These are phyloP conservation scores for Cepaea nemoralis DNA, from an alignment of 1,140 invertebrate genomes.

Conservation along the genomic window DNA sequence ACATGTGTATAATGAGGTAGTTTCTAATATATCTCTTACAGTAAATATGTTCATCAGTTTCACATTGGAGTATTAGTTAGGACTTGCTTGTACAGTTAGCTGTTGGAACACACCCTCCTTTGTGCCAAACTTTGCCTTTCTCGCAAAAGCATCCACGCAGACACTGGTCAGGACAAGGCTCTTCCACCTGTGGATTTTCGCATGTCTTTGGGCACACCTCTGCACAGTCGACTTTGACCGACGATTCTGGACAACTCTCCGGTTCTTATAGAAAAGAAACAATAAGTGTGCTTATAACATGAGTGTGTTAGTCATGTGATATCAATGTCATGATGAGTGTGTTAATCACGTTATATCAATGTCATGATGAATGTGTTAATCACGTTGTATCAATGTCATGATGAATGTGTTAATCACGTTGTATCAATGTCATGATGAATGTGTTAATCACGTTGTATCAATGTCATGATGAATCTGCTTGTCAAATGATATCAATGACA, in stretches of 20 bases:
- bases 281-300: too few relatives aligned
- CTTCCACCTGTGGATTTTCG: background rate
- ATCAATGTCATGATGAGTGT: too few relatives aligned
- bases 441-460: too few relatives aligned
- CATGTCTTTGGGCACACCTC: slow-evolving; percentile 14
- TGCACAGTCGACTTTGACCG: background rate
- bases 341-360: too few relatives aligned
- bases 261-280: too few relatives aligned
- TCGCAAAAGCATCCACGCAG: background rate
- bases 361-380: too few relatives aligned
- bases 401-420: too few relatives aligned
- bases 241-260: background rate
- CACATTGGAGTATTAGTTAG: background rate
- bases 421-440: too few relatives aligned
- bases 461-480: too few relatives aligned
- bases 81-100: background rate
- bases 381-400: too few relatives aligned
- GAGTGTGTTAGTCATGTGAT: too few relatives aligned
- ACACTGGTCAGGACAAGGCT: background rate
- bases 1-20: background rate
- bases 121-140: background rate
- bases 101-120: background rate
- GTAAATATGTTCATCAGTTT: background rate
- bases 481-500: too few relatives aligned
- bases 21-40: background rate